Base-by-base conservation (phyloP, 2,797 vertebrate species). In the Eleutherodactylus coqui region DNA sequence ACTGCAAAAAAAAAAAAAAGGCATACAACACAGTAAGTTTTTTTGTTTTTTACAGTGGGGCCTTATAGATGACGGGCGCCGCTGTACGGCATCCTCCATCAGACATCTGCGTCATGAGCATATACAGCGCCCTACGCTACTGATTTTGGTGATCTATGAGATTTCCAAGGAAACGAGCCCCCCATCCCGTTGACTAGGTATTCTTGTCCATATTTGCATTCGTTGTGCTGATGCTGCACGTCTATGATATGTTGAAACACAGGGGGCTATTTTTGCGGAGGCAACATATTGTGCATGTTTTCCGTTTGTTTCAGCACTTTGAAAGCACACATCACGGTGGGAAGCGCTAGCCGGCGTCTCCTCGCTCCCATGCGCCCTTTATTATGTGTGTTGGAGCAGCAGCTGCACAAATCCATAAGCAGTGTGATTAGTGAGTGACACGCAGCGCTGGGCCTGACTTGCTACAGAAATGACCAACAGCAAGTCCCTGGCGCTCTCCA, bases 401-500 rank as follows among this genome's bases (percentile, higher is more conserved):
- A 87, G 86, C 86, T 87, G 82, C 86, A 87, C 34, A n/a, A 84
- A 88, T 77, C 78, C 79, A 83, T 85, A 82, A 88, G 79, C 87
- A 85, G 87, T n/a, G 73, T 85, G 79, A 85, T 88, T 88, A 85
- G 83, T 85, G 87, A 85, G 82, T 80, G 82, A 75, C 86, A 87
- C 24, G 69, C 76, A 62, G 82, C 27, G 82, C 76, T 55, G 86
- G 86, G 69, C 60, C 60, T 73, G 86, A 79, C 60, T 84, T 75
- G 82, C 82, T 75, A 67, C 36, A 75, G 82, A 84, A 84, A 80
- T 87, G 86, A 87, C 86, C 86, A 87, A 62, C 82, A 80, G 86
- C 76, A 84, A 83, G 76, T 87, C 86, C 82, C 82, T 67, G 86
- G 86, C 64, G 76, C 81, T 80, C 86, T 53, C 64, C 88, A 90